Evolutionary conservation across 2,888 invertebrate genomes (phyloP), one percentile per base, ranked within the genome.

Genomic region (Apocheima hispidaria): DNA sequence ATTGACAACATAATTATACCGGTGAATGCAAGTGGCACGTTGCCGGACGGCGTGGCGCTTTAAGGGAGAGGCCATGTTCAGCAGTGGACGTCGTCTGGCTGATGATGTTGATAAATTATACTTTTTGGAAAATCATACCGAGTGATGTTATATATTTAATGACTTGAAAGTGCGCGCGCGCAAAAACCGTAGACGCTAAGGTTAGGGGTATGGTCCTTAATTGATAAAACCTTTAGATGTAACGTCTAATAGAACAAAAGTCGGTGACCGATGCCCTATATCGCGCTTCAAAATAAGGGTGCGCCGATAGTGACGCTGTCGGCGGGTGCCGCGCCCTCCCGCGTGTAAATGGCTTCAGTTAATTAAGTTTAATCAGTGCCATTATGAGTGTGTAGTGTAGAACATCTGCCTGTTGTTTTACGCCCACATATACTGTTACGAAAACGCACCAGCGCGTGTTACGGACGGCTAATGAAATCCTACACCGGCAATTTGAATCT

Each of bases 281-380:
- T 58, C 49, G 55, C 33, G 14, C 60, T 58, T 65, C 46, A 61
- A 68, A 63, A 66, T 62, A 69, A 66, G 68, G 70, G 68, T 57
- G 68, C 63, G 67, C 43, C 55, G 63, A 57, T 43, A 57, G 60
- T 64, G 70, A 57, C 69, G 70, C 70, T 71, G 69, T 69, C 73
- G 76, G 71, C 68, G 73, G 71, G 73, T 68, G 74, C 67, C 71
- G 68, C 66, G 70, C 70, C 73, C 68, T 72, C 77, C 74, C 82
- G 79, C 73, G 86, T 82, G 86, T 86, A 88, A 90, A 92, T 87
- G 92, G 92, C 92, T 92, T 92, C 92, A 90, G 89, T 90, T 92
- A 92, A 92, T 92, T 92, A 92, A 91, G 85, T 92, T 91, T 92
- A 91, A 92, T 92, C 91, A 90, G 85, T 86, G 82, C 83, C 84